These are phyloP conservation scores for Cassiopea andromeda DNA, from an alignment of 30 jellyfish, hydroid and myxozoan genomes.

Conservation along the genomic window DNA sequence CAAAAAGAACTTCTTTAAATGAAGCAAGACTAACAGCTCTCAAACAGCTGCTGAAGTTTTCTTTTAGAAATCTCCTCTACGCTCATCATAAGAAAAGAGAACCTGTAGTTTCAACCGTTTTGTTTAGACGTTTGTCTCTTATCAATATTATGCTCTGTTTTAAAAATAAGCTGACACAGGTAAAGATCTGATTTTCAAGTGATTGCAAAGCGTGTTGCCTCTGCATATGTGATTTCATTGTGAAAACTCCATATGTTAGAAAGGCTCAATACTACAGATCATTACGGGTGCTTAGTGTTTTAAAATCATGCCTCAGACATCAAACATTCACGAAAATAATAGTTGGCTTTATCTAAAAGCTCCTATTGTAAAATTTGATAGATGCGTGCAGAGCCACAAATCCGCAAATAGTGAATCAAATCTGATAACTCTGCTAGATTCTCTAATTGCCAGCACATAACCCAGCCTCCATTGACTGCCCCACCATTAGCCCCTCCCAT, in stretches of 20 bases:
- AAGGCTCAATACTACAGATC: neutral
- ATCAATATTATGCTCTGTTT: neutral
- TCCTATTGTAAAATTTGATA: too few species aligned
- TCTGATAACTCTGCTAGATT: too few species aligned
- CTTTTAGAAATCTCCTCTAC: neutral
- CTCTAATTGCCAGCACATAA: too few species aligned
- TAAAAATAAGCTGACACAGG: neutral
- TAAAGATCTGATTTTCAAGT: neutral
- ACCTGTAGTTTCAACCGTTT: conserved; percentile 6
- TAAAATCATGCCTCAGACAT: neutral
- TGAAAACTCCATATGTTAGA: neutral
- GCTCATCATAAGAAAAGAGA: neutral
- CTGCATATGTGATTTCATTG: neutral
- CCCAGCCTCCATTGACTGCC: too few species aligned
- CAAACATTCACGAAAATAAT: too few species aligned
- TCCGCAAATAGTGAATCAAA: too few species aligned
- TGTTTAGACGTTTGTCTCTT: conserved; percentile 8
- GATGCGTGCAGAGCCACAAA: too few species aligned
- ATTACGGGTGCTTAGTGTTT: neutral
- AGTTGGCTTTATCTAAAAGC: neutral
- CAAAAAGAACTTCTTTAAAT: neutral
- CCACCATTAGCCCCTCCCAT: too few species aligned
- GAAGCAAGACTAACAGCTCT: conserved; percentile 2
- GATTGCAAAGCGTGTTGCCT: neutral
- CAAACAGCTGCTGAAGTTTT: neutral